Evolutionary conservation across 2,113 vertebrate genomes (phyloP).

Genomic region (Ifrita kowaldi): DNA sequence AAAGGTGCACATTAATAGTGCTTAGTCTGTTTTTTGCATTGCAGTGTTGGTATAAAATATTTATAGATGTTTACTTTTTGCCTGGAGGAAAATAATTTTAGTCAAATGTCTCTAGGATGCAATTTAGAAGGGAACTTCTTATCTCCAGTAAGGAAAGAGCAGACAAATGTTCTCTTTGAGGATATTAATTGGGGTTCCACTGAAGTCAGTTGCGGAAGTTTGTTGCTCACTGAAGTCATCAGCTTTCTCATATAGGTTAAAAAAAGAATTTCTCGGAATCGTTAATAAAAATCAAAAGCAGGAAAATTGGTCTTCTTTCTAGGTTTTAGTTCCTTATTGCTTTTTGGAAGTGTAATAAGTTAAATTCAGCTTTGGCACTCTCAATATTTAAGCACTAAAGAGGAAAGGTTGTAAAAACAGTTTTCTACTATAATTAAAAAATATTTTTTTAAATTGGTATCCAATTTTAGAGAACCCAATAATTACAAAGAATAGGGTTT

Average conservation of each 20-base stretch:
- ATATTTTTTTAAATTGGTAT: neutral
- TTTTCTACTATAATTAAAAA: neutral
- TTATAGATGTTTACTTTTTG: conserved; percentile 48
- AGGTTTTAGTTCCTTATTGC: neutral
- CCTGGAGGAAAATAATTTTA: conserved; percentile 7
- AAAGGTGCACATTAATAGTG: neutral
- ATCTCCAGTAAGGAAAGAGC: neutral
- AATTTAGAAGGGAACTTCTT: conserved; percentile 1
- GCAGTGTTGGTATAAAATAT: conserved; percentile 35
- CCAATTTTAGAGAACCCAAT: neutral
- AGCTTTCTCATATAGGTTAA: neutral
- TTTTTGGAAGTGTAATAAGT: neutral
- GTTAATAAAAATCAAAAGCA: neutral
- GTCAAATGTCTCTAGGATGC: conserved; percentile 13
- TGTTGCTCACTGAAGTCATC: neutral
- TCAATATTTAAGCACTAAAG: neutral
- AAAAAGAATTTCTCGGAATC: neutral
- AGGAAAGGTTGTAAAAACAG: neutral
- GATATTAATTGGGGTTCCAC: neutral
- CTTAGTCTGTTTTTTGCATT: neutral
- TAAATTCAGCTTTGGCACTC: neutral
- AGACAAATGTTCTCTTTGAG: conserved; percentile 6
- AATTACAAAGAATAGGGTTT: neutral
- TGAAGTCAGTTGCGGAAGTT: neutral
- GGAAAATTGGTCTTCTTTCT: neutral